Conservation (phyloP, 1,140 invertebrate genomes). For the Agraylea sexmaculata region DNA sequence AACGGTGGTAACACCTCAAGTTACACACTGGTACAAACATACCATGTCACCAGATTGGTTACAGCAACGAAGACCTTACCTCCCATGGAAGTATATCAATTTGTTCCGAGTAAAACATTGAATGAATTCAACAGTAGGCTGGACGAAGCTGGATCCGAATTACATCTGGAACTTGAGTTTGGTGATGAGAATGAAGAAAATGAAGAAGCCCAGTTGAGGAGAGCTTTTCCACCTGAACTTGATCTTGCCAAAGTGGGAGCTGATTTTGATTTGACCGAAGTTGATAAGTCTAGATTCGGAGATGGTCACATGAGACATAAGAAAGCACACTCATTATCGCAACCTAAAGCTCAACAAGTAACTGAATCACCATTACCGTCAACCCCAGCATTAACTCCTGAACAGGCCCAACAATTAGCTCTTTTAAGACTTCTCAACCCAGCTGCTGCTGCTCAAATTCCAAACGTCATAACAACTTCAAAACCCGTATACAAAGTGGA, state of each 20-base stretch:
- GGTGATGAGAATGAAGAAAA: conserved; percentile 68
- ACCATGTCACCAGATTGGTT: conserved; percentile 71
- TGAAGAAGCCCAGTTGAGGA: conserved; percentile 48
- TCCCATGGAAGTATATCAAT: conserved; percentile 75
- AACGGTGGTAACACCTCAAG: conserved; percentile 57
- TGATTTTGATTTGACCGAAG: conserved; percentile 54
- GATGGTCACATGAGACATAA: conserved; percentile 44
- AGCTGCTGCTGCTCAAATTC: conserved; percentile 44
- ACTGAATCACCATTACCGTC: conserved; percentile 32
- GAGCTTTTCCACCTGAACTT: conserved; percentile 48
- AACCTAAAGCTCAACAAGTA: conserved; percentile 34
- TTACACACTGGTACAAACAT: conserved; percentile 76
- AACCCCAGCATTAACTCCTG: conserved; percentile 47
- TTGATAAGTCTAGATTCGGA: conserved; percentile 48
- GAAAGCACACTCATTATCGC: conserved; percentile 43
- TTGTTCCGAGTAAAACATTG: conserved; percentile 73
- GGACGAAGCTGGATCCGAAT: conserved; percentile 77
- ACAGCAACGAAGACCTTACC: conserved; percentile 80
- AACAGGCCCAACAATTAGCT: conserved; percentile 64
- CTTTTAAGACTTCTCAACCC: conserved; percentile 59
- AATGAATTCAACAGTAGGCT: conserved; percentile 79
- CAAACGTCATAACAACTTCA: conserved; percentile 62
- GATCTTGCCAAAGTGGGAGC: conserved; percentile 55
- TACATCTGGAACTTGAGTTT: conserved; percentile 73
- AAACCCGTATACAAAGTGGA: conserved; percentile 61